Evolutionary conservation across 2,113 vertebrate genomes (phyloP), one percentile per base, ranked within the genome.

Genomic region (Leptocoma aspasia): DNA sequence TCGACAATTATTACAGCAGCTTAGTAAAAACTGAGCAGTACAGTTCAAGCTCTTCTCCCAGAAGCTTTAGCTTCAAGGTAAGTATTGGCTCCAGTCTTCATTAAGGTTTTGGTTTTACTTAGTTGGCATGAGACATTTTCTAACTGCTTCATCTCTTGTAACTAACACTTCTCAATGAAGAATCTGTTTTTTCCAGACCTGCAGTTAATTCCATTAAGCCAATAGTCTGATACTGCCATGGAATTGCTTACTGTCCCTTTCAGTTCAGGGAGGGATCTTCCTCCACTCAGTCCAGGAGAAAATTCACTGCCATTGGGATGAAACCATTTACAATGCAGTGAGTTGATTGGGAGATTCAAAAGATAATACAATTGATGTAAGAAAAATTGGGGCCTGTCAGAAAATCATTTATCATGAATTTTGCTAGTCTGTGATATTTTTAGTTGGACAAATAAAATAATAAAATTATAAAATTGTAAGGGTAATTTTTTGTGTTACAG

Each of bases 41-140:
- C 26, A 79, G 95, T 52, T 98, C 98, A 33, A 98, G 95, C 47
- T 98, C 98, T 18, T 98, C 99, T 31, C 98, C 99, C 1, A 98
- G 98, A 50, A 98, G 89, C 95, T 97, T 99, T 91, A 87, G 92
- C 31, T 98, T 98, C 96, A 99, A 97, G 98, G 99, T 99, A 94
- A 98, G 98, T 83, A 30, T 26, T 45, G 14, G 4, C 26, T 61
- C 5, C 47, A 49, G 18, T 10, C n/a, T 71, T 84, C 47, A 16
- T 0, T 50, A 27, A 45, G 27, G 28, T 80, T 71, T 82, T 81
- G 19, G 6, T 35, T 93, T 80, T 61, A 18, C 37, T 45, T 45
- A 33, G 6, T 11, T 90, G 79, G 84, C 90, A 49, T 83, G 78
- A 57, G 35, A 49, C 12, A 10, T 83, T 90, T 47, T 86, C 70